A percentile compares a stretch with the other conserved stretches of the same genome.
Conservation (phyloP, 1,140 invertebrate genomes). For the Drosophila bocki region DNA sequence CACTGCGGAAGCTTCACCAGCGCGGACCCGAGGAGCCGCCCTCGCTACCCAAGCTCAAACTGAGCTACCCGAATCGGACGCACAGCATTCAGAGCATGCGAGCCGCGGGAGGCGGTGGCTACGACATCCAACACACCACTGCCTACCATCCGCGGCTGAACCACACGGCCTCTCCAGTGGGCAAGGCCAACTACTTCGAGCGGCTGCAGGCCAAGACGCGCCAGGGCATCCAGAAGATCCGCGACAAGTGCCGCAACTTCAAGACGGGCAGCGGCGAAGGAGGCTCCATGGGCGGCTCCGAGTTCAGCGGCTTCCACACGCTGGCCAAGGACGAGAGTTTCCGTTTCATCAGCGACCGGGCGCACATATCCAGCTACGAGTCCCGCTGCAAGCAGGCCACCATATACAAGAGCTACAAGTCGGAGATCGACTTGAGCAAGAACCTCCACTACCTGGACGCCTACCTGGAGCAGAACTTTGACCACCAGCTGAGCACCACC, state of each 20-base stretch:
- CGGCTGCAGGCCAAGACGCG: conserved; percentile 77
- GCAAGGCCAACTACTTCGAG: conserved; percentile 77
- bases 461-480: conserved; percentile 82
- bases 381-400: conserved; percentile 75
- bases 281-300: conserved; percentile 30
- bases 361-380: conserved; percentile 76
- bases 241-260: conserved; percentile 82
- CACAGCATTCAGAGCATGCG: conserved; percentile 78
- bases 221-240: conserved; percentile 77
- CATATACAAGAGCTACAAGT: conserved; percentile 84
- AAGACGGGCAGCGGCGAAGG: conserved; percentile 47
- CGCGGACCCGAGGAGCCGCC: conserved; percentile 46
- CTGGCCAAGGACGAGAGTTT: conserved; percentile 81
- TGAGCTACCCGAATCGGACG: conserved; percentile 81
- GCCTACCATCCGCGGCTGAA: conserved; percentile 49
- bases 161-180: conserved; percentile 38
- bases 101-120: conserved; percentile 56
- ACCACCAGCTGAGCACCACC: conserved; percentile 61
- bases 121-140: conserved; percentile 69
- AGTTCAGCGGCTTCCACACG: conserved; percentile 73
- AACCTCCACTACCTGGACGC: conserved; percentile 83
- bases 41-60: conserved; percentile 76
- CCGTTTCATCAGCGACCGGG: conserved; percentile 78
- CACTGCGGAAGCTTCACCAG: conserved; percentile 63
- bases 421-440: conserved; percentile 83